Evolutionary conservation across 1,140 invertebrate species (phyloP).

Genomic region (Drosophila watanabei): DNA sequence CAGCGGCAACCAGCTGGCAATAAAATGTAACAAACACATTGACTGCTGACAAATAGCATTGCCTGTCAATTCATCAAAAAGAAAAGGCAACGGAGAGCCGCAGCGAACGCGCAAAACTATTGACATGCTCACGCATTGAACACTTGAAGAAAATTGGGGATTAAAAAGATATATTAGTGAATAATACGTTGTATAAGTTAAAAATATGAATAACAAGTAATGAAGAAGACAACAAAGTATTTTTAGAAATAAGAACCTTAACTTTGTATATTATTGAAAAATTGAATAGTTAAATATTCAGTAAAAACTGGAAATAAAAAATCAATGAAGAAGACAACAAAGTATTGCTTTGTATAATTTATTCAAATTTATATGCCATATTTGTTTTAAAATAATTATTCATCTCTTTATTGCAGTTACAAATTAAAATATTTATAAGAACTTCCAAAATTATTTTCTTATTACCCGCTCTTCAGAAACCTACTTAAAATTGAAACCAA

Average conservation of each 20-base stretch:
- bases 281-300: too few relatives aligned
- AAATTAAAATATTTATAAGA: not conserved
- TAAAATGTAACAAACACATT: constrained; percentile 85
- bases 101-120: constrained; percentile 65
- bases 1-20: constrained; percentile 70
- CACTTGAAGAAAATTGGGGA: constrained; percentile 7
- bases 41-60: constrained; percentile 85
- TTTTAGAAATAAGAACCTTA: not conserved
- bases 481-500: not conserved
- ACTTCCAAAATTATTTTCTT: not conserved
- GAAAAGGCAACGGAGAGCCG: constrained; percentile 40
- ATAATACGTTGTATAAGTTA: too few relatives aligned
- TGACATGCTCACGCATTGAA: constrained; percentile 66
- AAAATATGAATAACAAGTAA: too few relatives aligned
- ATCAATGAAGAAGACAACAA: too few relatives aligned
- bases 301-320: too few relatives aligned
- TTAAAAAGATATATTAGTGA: not conserved
- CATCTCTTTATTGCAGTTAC: not conserved
- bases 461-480: not conserved
- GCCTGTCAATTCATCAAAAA: constrained; percentile 85
- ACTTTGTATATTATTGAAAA: too few relatives aligned
- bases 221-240: too few relatives aligned
- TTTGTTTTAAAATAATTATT: not conserved
- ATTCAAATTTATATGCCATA: not conserved
- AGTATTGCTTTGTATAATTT: too few relatives aligned